These are phyloP conservation scores for Oncorhynchus gorbuscha DNA, from an alignment of 2,113 vertebrate species.

Conservation along the genomic window DNA sequence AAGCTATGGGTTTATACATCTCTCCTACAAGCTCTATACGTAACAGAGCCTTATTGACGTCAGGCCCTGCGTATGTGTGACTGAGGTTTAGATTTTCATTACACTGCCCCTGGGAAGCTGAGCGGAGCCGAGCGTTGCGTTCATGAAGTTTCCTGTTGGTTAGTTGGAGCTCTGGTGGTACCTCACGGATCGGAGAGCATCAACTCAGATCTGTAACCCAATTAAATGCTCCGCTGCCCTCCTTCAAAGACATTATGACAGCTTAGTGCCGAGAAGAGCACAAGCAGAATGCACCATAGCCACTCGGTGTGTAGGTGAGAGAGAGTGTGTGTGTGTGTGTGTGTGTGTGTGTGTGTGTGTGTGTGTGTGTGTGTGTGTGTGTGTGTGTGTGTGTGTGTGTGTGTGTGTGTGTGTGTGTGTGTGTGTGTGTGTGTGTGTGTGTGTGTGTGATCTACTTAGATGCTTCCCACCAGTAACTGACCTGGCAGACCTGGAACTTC, in stretches of 20 bases:
- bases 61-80: slow-evolving; percentile 19
- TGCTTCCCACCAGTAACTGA: slow-evolving; percentile 47
- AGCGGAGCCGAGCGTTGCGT: slow-evolving; percentile 32
- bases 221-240: slow-evolving; percentile 70
- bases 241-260: slow-evolving; percentile 72
- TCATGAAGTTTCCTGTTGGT: slow-evolving; percentile 35
- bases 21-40: background rate
- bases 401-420: no score
- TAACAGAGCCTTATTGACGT: slow-evolving; percentile 34
- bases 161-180: slow-evolving; percentile 38
- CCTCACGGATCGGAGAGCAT: slow-evolving; percentile 61
- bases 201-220: slow-evolving; percentile 68
- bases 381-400: no score
- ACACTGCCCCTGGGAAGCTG: background rate
- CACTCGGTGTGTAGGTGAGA: background rate
- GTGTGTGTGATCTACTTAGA: slow-evolving; percentile 33
- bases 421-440: no score
- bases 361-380: no score
- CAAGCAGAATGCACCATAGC: slow-evolving; percentile 58
- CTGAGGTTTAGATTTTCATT: slow-evolving; percentile 30
- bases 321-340: no score
- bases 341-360: no score
- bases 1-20: slow-evolving; percentile 14
- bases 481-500: slow-evolving; percentile 40
- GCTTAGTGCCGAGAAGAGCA: slow-evolving; percentile 68